Conservation (phyloP, 2,797 vertebrate species). For the Carapus acus region DNA sequence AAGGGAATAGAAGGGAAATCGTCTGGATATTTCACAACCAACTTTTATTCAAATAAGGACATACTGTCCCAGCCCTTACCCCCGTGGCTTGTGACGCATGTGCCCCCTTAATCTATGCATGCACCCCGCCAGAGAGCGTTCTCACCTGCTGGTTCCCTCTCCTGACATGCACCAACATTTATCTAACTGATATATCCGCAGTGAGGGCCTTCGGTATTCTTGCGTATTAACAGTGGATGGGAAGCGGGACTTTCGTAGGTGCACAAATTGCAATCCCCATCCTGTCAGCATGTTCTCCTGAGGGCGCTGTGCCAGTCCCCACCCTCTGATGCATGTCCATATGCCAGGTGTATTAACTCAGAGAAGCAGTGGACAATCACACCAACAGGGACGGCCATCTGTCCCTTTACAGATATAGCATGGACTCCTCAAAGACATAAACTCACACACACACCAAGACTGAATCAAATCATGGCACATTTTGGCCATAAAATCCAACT, state of each 20-base stretch:
- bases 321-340: conserved; percentile 60
- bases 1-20: conserved; percentile 23
- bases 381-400: conserved; percentile 69
- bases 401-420: conserved; percentile 63
- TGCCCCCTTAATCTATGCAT: conserved; percentile 21
- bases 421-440: no score
- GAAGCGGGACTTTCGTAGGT: conserved; percentile 31
- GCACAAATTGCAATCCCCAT: conserved; percentile 35
- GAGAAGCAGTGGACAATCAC: conserved; percentile 59
- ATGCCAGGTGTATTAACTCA: conserved; percentile 63
- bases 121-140: conserved; percentile 18
- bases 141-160: conserved; percentile 29
- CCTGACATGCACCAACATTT: conserved; percentile 33
- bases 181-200: conserved; percentile 46
- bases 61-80: conserved; percentile 34
- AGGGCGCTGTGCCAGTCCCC: conserved; percentile 57
- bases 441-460: conserved; percentile 37
- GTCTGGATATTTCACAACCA: conserved; percentile 42
- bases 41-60: conserved; percentile 47
- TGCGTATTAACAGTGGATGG: conserved; percentile 31
- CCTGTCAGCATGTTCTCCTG: conserved; percentile 57
- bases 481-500: conserved; percentile 44
- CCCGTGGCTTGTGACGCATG: conserved; percentile 34
- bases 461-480: conserved; percentile 46
- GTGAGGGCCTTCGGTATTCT: conserved; percentile 44